Evolutionary conservation across 2,888 invertebrate species (phyloP), one percentile per base, ranked within the genome.

Genomic region (Prosopocoilus inquinatus): DNA sequence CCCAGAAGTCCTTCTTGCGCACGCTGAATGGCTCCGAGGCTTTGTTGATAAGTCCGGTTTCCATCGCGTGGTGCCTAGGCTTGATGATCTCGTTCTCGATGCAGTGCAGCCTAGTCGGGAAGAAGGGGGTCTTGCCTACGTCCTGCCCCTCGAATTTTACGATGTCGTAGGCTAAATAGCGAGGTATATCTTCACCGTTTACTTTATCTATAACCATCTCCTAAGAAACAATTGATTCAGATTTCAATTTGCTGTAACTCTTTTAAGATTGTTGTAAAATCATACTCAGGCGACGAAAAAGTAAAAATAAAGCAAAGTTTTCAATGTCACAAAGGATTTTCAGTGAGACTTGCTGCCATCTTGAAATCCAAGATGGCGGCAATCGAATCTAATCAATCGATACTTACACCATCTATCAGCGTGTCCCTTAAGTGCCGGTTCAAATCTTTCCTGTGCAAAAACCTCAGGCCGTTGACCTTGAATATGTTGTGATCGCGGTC

Each of bases 151-250:
- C 90, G 69, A 91, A 91, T 68, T 83, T 84, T 34, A 99, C 84
- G 51, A 98, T 89, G 72, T 99, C 99, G 71, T 99, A 99, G 41
- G 94, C 92, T 58, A 99, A 83, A 76, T 91, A 98, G 43, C 99
- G 83, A 0, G 96, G 95, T 65, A 89, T 87, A 57, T 85, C 82
- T 66, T 82, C 78, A 0, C 88, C 90, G 8, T 85, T 77, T 9
- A 88, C 89, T 78, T 87, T 89, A 73, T 97, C 97, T 61, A 95
- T 87, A 9, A 98, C 96, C 95, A 97, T 94, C 84, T 98, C 97
- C 95, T 95, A 73, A 43, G 80, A 81, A 46, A 51, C 9, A 60
- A 47, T 13, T 5, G 12, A 5, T 7, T 15, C 4, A 28, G 7
- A 41, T 41, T 9, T 13, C 9, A 12, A 8, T n/a, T n/a, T n/a